phyloP scores from a whole-genome alignment of 2,113 vertebrate species.

The Podilymbus podiceps region DNA sequence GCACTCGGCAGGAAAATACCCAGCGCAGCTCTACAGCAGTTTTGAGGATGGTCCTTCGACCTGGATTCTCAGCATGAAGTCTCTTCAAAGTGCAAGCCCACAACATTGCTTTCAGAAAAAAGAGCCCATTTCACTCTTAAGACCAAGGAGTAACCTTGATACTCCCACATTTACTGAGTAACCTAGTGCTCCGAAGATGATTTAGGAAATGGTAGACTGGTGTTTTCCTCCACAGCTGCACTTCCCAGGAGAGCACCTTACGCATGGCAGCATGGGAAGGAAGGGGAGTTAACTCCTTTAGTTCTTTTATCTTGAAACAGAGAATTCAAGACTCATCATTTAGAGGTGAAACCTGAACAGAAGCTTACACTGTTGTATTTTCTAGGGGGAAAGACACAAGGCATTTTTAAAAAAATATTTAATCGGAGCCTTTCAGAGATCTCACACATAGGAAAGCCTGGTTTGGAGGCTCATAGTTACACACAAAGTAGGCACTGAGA shows the following conservation, averaged over 20 bases:
- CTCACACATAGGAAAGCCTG: not conserved
- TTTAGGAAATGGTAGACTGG: not conserved
- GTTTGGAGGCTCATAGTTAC: not conserved
- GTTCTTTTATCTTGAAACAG: not conserved
- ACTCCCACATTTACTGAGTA: not conserved
- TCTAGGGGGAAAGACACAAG: not conserved
- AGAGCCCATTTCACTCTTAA: not conserved
- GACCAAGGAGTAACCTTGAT: not conserved
- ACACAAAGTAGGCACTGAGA: not conserved
- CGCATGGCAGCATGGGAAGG: not conserved
- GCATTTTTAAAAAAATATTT: not conserved
- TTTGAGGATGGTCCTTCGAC: not conserved
- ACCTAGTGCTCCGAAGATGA: not conserved
- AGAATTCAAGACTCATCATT: not conserved
- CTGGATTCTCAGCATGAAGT: not conserved
- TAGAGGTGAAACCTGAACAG: not conserved
- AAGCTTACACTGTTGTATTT: not conserved
- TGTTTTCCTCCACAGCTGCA: not conserved
- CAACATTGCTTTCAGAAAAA: not conserved
- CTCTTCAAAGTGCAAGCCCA: not conserved
- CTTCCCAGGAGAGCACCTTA: not conserved
- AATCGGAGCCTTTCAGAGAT: not conserved
- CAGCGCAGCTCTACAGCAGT: not conserved
- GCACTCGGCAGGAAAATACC: not conserved
- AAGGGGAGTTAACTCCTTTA: not conserved